A percentile compares a stretch with the other conserved stretches of the same genome.
Evolutionary conservation across 2,113 vertebrate species (phyloP).

Genomic region (Colius striatus): DNA sequence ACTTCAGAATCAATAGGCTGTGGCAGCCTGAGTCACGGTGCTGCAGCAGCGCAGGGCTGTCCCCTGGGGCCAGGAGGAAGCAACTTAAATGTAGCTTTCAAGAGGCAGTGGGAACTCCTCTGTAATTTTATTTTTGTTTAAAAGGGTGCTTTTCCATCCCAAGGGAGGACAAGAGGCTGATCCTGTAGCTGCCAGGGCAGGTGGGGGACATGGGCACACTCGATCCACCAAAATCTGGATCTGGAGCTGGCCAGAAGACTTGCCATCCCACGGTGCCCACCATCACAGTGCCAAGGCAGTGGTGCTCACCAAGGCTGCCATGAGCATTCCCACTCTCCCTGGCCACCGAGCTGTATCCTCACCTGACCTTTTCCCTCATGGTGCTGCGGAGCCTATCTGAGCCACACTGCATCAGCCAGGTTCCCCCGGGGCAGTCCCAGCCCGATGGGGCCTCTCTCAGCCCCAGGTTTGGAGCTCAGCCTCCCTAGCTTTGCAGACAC

Average conservation of each 20-base stretch:
- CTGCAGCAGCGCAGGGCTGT: not conserved
- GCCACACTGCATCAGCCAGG: not conserved
- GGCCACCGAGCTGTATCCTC: not conserved
- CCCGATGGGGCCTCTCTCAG: not conserved
- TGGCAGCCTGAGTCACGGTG: conserved; percentile 58
- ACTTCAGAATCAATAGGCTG: not conserved
- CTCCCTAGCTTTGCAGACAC: not conserved
- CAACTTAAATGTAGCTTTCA: conserved; percentile 46
- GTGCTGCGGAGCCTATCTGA: fast-evolving
- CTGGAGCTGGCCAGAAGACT: not conserved
- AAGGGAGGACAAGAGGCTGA: not conserved
- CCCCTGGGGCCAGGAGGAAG: conserved; percentile 39
- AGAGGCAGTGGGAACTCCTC: conserved; percentile 15
- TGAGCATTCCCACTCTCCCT: fast-evolving
- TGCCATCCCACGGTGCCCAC: not conserved
- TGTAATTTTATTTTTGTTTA: not conserved
- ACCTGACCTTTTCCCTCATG: not conserved
- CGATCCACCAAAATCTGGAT: fast-evolving
- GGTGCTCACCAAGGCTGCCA: not conserved
- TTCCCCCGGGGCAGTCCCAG: not conserved
- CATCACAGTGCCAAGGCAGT: not conserved
- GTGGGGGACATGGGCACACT: fast-evolving
- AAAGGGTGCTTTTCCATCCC: not conserved
- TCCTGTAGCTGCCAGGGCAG: not conserved
- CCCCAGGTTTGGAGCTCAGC: not conserved